Evolutionary conservation across 2,888 invertebrate genomes (phyloP).

Genomic region (Craniophora ligustri): DNA sequence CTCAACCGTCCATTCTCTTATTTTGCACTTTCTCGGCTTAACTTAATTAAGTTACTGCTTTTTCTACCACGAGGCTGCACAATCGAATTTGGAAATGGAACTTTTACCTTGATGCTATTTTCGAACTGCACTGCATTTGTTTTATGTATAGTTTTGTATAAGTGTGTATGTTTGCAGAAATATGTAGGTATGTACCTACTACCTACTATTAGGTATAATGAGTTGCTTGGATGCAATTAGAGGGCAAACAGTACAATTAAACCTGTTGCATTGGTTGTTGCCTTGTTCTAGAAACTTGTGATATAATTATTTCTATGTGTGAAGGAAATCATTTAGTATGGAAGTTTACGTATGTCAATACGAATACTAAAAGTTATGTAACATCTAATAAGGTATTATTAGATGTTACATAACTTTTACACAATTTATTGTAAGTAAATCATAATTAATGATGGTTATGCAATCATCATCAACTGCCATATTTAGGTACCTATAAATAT

Average conservation of each 20-base stretch:
- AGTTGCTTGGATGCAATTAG: slow-evolving; percentile 3
- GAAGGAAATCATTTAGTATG: too few relatives aligned
- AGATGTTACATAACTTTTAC: too few relatives aligned
- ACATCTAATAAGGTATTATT: too few relatives aligned
- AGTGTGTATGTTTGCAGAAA: not conserved
- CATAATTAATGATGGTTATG: too few relatives aligned
- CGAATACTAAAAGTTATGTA: too few relatives aligned
- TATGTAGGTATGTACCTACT: slow-evolving; percentile 1
- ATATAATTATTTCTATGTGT: too few relatives aligned
- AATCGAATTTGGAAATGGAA: slow-evolving; percentile 16
- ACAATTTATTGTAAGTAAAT: too few relatives aligned
- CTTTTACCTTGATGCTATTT: slow-evolving; percentile 12
- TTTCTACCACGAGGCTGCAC: slow-evolving; percentile 17
- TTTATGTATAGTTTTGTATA: not conserved
- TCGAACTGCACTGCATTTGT: too few relatives aligned
- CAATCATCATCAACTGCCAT: too few relatives aligned
- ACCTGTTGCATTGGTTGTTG: slow-evolving; percentile 25
- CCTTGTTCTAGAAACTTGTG: slow-evolving; percentile 13
- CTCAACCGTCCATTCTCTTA: slow-evolving; percentile 32
- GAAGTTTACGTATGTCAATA: too few relatives aligned
- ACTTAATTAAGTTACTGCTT: slow-evolving; percentile 40
- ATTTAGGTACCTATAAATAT: too few relatives aligned
- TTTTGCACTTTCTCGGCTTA: slow-evolving; percentile 27
- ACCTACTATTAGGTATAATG: slow-evolving; percentile 8
- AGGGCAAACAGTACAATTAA: not conserved